phyloP scores from a whole-genome alignment of 1,140 invertebrate genomes.

The Eumaeus atala region DNA sequence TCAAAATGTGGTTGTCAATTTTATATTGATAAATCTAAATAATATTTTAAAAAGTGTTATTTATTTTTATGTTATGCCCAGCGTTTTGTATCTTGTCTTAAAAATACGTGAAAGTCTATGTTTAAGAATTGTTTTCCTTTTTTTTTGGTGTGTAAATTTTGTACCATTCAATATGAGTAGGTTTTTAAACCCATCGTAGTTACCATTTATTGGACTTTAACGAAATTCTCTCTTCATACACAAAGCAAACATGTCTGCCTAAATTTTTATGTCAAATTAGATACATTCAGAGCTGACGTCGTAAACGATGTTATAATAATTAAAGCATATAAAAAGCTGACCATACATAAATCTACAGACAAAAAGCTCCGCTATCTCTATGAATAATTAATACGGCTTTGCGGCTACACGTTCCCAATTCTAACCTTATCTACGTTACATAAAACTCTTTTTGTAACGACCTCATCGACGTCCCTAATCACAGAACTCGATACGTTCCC shows the following conservation, averaged over 20 bases:
- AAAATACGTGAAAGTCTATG: too few species aligned
- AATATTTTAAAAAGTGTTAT: too few species aligned
- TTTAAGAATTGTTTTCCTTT: too few species aligned
- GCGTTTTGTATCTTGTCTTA: too few species aligned
- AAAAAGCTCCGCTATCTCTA: constrained; percentile 54
- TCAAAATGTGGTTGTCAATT: too few species aligned
- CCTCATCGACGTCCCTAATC: constrained; percentile 4
- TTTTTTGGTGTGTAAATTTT: too few species aligned
- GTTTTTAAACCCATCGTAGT: too few species aligned
- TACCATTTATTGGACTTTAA: too few species aligned
- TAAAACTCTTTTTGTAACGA: constrained; percentile 41
- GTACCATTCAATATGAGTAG: too few species aligned
- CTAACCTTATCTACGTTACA: constrained; percentile 36
- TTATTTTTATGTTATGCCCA: too few species aligned
- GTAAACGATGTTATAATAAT: constrained; percentile 19
- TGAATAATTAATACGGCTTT: constrained; percentile 50
- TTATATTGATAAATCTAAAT: too few species aligned
- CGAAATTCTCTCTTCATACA: too few species aligned
- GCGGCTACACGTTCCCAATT: constrained; percentile 11
- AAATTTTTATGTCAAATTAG: constrained; percentile 15
- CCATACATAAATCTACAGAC: constrained; percentile 51
- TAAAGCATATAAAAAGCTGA: constrained; percentile 36
- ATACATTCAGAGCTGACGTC: constrained; percentile 12
- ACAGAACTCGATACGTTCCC: constrained; percentile 9
- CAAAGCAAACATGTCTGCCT: neutral